phyloP scores from a whole-genome alignment of 2,113 vertebrate genomes.

The Perca schrenkii region DNA sequence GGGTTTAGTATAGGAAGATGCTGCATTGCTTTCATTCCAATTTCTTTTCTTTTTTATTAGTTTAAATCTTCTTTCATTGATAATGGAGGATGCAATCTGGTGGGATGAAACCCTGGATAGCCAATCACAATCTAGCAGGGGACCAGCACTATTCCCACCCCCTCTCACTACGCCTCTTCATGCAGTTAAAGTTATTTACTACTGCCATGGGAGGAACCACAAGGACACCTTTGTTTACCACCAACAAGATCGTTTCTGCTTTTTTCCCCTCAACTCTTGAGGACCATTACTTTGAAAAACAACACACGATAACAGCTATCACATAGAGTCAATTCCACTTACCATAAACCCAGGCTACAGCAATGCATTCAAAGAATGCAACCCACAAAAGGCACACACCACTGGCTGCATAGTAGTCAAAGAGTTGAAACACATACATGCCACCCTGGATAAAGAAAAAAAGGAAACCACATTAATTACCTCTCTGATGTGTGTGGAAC shows the following conservation, averaged over 20 bases:
- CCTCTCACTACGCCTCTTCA: background rate
- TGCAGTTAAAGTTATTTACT: slow-evolving; percentile 67
- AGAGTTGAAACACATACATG: slow-evolving; percentile 99
- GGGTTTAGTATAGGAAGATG: background rate
- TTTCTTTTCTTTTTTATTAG: slow-evolving; percentile 17
- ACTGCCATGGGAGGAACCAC: slow-evolving; percentile 40
- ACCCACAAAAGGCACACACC: slow-evolving; percentile 99
- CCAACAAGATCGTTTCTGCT: slow-evolving; percentile 42
- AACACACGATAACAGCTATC: slow-evolving; percentile 26
- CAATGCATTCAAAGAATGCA: slow-evolving; percentile 99
- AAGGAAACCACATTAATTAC: slow-evolving; percentile 36
- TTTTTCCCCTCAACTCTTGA: slow-evolving; percentile 18
- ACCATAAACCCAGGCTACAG: slow-evolving; percentile 99
- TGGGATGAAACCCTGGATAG: slow-evolving; percentile 25
- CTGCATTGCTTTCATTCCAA: background rate
- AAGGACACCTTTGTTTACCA: slow-evolving; percentile 64
- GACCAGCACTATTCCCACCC: background rate
- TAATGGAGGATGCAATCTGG: slow-evolving; percentile 5
- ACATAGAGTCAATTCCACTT: slow-evolving; percentile 75
- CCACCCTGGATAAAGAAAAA: slow-evolving; percentile 89
- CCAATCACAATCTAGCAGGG: slow-evolving; percentile 39
- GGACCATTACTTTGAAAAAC: slow-evolving; percentile 54
- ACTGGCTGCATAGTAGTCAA: slow-evolving; percentile 99
- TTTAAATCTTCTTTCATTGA: slow-evolving; percentile 16
- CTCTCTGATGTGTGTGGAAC: slow-evolving; percentile 17